Evolutionary conservation across 2,888 invertebrate genomes (phyloP).

Genomic region (Heliconius sara): DNA sequence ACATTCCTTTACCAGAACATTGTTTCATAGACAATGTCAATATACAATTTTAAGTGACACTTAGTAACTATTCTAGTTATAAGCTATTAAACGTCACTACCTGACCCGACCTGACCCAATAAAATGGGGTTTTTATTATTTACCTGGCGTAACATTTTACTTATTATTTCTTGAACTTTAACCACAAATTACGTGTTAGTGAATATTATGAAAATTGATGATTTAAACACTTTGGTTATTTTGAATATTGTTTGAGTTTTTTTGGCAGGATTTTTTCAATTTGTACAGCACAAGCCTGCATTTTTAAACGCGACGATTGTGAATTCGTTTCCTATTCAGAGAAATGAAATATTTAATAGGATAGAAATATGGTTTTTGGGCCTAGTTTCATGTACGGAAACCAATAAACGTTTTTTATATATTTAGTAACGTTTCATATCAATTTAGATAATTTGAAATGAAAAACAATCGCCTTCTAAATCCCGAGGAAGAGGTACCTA

Average conservation of each 20-base stretch:
- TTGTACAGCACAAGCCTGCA: too few species aligned
- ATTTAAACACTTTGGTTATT: neutral
- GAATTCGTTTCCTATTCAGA: too few species aligned
- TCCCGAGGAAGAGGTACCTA: neutral
- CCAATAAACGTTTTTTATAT: too few species aligned
- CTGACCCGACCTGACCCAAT: slow-evolving; percentile 18
- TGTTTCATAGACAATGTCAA: neutral
- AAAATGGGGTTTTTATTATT: slow-evolving; percentile 15
- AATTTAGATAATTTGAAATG: neutral
- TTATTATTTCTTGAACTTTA: neutral
- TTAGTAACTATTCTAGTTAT: neutral
- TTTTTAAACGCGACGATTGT: too few species aligned
- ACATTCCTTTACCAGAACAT: neutral
- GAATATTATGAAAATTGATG: slow-evolving; percentile 18
- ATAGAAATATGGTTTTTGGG: too few species aligned
- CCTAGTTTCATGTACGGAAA: too few species aligned
- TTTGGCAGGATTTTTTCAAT: too few species aligned
- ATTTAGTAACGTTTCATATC: neutral
- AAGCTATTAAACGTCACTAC: neutral
- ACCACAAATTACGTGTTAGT: slow-evolving; percentile 2
- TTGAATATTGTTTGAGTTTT: too few species aligned
- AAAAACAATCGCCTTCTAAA: neutral
- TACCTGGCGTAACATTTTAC: slow-evolving; percentile 8
- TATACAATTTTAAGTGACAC: slow-evolving; percentile 1
- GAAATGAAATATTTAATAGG: too few species aligned